Evolutionary conservation across 2,888 invertebrate species (phyloP), one percentile per base, ranked within the genome.

Genomic region (Drosophila borborema): DNA sequence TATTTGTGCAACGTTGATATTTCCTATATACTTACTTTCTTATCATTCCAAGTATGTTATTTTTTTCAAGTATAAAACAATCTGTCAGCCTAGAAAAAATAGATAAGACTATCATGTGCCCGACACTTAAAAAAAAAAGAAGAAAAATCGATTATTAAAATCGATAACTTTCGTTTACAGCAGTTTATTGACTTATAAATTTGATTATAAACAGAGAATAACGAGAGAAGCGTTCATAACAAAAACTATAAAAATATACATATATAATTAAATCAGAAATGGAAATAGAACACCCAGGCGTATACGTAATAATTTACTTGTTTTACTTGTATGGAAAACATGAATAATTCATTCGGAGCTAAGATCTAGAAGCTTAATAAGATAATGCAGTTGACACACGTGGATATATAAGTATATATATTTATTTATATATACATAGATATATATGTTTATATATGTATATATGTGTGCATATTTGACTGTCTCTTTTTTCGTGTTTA

Each of bases 301-400:
- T 77, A 71, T 65, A 60, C 55, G 72, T 64, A 60, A 69, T 69
- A 59, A 63, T 75, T 75, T 31, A 64, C 6, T 68, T 62, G 64
- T 38, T 51, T 7, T 46, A 61, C 31, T 56, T 41, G 20, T 53
- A 46, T 77, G 74, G 51, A 71, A 63, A 80, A 46, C n/a, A 10
- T 23, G 45, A n/a, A 14, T 46, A 49, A 70, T 70, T 56, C n/a
- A 43, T 59, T 49, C 46, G 31, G 36, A 51, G n/a, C 43, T 40
- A 41, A 46, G 2, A 60, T 78, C 64, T 55, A 51, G 49, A n/a
- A 14, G 9, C 45, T 58, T 58, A 55, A 41, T 55, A 31, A 45
- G 43, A 34, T 31, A 18, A 38, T 38, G 38, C 5, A 41, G n/a
- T 40, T 40, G 6, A 55, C 28, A 48, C 28, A n/a, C n/a, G 28